Evolutionary conservation across 2,888 invertebrate genomes (phyloP).

Genomic region (Cybosia mesomella): DNA sequence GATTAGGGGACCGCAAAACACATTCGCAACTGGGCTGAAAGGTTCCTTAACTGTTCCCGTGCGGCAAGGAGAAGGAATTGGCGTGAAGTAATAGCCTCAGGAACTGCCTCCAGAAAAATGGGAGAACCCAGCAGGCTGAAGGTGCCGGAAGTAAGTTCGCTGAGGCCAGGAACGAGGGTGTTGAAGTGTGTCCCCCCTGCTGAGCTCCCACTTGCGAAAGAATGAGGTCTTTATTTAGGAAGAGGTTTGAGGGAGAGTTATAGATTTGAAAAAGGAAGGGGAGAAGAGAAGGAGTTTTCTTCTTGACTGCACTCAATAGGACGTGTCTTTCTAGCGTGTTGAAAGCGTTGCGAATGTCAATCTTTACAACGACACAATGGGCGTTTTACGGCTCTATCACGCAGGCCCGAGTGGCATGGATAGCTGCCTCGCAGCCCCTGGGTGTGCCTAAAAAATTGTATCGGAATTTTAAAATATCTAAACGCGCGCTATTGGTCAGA

Average conservation of each 20-base stretch:
- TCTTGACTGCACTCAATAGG: neutral
- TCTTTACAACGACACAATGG: neutral
- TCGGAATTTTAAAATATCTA: too few species aligned
- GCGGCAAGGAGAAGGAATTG: neutral
- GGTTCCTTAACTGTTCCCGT: too few species aligned
- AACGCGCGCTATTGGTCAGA: too few species aligned
- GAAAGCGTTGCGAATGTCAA: neutral
- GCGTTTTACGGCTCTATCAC: neutral
- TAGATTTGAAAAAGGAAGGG: neutral
- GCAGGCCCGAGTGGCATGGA: too few species aligned
- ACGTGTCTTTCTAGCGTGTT: neutral
- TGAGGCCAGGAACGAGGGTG: too few species aligned
- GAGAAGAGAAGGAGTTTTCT: neutral
- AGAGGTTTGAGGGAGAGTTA: neutral
- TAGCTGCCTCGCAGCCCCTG: too few species aligned
- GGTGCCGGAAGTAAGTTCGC: too few species aligned
- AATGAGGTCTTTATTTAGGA: neutral
- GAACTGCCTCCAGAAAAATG: neutral
- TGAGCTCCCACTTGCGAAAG: too few species aligned
- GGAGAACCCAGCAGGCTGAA: neutral
- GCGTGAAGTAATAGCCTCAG: neutral
- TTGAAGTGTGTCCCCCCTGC: too few species aligned
- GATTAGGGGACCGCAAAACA: too few species aligned
- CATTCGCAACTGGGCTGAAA: too few species aligned
- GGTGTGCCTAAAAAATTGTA: too few species aligned